A percentile compares a stretch with the other conserved stretches of the same genome.
Evolutionary conservation across 2,113 vertebrate species (phyloP).

Genomic region (Monopterus albus): DNA sequence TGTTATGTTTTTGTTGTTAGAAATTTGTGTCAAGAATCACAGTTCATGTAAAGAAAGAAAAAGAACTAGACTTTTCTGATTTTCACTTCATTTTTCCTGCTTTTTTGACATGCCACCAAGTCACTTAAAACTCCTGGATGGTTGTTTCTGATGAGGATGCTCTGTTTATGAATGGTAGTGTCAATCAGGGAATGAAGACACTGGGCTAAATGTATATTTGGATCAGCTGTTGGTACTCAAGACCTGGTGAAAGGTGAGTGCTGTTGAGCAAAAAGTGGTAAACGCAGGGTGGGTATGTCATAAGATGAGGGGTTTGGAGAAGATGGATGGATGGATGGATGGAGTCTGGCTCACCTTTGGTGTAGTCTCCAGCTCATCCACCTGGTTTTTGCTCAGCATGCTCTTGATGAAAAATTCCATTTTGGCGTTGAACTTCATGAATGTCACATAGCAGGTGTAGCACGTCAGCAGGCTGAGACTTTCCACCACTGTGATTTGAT

Average conservation of each 20-base stretch:
- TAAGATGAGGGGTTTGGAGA: neutral
- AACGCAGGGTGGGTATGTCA: neutral
- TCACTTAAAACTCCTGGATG: neutral
- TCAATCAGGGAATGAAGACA: neutral
- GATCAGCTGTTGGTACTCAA: neutral
- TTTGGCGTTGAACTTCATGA: conserved; percentile 95
- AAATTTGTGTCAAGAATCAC: neutral
- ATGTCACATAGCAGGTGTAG: conserved; percentile 91
- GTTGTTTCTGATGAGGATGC: conserved; percentile 1
- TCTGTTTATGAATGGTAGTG: neutral
- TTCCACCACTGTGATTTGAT: conserved; percentile 89
- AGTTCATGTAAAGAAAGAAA: neutral
- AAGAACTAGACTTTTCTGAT: neutral
- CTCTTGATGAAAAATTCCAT: conserved; percentile 88
- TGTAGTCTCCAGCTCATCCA: conserved; percentile 87
- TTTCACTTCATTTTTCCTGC: neutral
- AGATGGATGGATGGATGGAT: conserved; percentile 7
- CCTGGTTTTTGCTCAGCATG: conserved; percentile 88
- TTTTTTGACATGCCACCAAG: neutral
- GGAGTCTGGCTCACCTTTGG: conserved; percentile 86
- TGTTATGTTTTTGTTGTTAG: no score
- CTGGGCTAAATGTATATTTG: neutral
- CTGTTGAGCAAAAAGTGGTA: no score
- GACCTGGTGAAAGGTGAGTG: neutral
- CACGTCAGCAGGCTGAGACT: conserved; percentile 87